A percentile compares a stretch with the other conserved stretches of the same genome.
phyloP scores from a whole-genome alignment of 2,888 invertebrate genomes.

The Pasiphila rectangulata region DNA sequence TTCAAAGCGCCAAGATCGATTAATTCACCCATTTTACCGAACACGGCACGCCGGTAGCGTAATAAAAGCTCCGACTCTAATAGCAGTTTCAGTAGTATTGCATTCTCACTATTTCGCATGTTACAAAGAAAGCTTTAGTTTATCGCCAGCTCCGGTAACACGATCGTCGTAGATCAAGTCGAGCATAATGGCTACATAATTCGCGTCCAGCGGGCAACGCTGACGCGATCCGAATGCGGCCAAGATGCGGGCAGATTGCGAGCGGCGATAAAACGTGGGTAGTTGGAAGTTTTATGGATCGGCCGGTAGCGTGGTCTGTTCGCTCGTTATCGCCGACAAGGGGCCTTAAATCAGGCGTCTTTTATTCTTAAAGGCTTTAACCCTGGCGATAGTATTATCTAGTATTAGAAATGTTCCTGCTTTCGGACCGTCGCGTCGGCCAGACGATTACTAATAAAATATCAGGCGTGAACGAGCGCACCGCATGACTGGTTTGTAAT shows the following conservation, averaged over 20 bases:
- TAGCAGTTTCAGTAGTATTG: slow-evolving; percentile 1
- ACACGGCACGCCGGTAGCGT: no score
- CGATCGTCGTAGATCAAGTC: slow-evolving; percentile 59
- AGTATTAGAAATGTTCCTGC: slow-evolving; percentile 11
- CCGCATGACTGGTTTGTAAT: slow-evolving; percentile 42
- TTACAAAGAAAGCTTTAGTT: slow-evolving; percentile 43
- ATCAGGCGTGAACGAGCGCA: slow-evolving; percentile 34
- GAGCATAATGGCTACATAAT: slow-evolving; percentile 64
- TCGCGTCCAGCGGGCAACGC: slow-evolving; percentile 57
- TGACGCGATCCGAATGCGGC: slow-evolving; percentile 61
- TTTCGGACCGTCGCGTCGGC: background rate
- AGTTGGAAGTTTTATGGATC: slow-evolving; percentile 69
- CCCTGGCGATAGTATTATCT: slow-evolving; percentile 43
- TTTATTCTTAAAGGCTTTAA: slow-evolving; percentile 67
- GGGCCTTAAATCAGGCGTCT: slow-evolving; percentile 69
- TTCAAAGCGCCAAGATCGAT: background rate
- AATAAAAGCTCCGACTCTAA: background rate
- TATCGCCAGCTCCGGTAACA: slow-evolving; percentile 49
- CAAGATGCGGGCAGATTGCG: slow-evolving; percentile 64
- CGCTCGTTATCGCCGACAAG: slow-evolving; percentile 70
- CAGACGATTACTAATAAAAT: slow-evolving; percentile 14
- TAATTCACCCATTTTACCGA: background rate
- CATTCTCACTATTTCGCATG: slow-evolving; percentile 10
- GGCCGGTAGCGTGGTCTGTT: slow-evolving; percentile 63
- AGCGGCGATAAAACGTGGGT: slow-evolving; percentile 64